phyloP scores from a whole-genome alignment of 1,140 invertebrate species.

The Drosophila elegans region DNA sequence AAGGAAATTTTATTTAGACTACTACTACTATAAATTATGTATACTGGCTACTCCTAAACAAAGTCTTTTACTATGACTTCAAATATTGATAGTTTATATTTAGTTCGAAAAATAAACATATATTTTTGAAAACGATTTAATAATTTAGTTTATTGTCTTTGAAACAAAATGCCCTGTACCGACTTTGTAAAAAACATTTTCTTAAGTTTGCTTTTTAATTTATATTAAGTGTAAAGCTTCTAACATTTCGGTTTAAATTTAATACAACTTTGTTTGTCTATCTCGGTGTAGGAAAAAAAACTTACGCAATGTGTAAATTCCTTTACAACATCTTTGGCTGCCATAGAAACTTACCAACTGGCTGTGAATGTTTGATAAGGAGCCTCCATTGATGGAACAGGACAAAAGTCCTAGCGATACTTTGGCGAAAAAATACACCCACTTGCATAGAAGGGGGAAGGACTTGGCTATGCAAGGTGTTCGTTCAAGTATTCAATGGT shows the following conservation, averaged over 20 bases:
- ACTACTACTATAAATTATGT: too few species aligned
- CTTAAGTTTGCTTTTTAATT: too few species aligned
- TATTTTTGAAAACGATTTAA: too few species aligned
- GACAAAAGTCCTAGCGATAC: conserved; percentile 43
- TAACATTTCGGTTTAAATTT: background rate
- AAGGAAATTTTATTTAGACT: too few species aligned
- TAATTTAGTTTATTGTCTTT: too few species aligned
- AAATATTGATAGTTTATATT: too few species aligned
- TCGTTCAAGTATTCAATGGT: conserved; percentile 26
- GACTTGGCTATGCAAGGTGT: conserved; percentile 8
- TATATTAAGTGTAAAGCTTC: too few species aligned
- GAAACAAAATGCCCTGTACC: too few species aligned
- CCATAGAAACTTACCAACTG: conserved; percentile 49
- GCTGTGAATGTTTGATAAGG: conserved; percentile 75
- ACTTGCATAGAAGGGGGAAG: background rate
- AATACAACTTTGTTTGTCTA: background rate
- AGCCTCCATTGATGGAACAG: conserved; percentile 56
- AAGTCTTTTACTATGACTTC: too few species aligned
- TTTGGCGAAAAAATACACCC: conserved; percentile 14
- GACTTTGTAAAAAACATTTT: too few species aligned
- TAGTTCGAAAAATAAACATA: too few species aligned
- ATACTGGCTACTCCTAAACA: too few species aligned
- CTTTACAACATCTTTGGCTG: conserved; percentile 23
- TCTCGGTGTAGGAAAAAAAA: conserved; percentile 1
- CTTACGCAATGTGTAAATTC: conserved; percentile 53